These are phyloP conservation scores for Amblyjoppa fuscipennis DNA, from an alignment of 2,888 invertebrate genomes.

Conservation along the genomic window DNA sequence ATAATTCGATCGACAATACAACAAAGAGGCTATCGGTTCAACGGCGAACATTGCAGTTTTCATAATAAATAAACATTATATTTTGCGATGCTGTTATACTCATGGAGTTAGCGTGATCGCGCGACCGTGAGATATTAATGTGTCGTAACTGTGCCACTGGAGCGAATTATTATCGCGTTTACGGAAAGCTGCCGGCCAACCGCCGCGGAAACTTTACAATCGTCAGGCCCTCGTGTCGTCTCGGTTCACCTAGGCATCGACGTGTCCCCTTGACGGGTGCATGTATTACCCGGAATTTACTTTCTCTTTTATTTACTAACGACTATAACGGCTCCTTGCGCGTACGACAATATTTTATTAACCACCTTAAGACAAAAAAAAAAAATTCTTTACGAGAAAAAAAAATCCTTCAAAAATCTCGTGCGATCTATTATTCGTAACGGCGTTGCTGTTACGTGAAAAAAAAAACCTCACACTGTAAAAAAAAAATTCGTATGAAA, in stretches of 20 bases:
- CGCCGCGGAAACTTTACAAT: conserved; percentile 72
- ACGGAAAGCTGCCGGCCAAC: conserved; percentile 41
- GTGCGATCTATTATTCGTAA: too few species aligned
- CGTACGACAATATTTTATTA: too few species aligned
- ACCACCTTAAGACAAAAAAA: too few species aligned
- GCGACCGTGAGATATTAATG: background rate
- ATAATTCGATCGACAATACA: background rate
- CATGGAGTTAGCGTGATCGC: background rate
- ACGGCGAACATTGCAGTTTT: background rate
- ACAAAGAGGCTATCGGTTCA: background rate
- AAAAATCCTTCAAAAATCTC: too few species aligned
- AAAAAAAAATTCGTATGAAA: too few species aligned
- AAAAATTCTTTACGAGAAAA: too few species aligned
- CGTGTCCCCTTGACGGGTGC: background rate
- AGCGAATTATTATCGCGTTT: conserved; percentile 24
- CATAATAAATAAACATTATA: background rate
- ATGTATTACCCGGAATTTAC: background rate
- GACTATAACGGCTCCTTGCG: too few species aligned
- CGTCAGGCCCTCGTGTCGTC: background rate
- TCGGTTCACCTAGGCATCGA: background rate
- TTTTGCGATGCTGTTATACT: background rate
- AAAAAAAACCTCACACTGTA: too few species aligned
- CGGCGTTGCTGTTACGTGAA: too few species aligned
- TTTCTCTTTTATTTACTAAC: background rate
- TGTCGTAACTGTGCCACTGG: conserved; percentile 26